A percentile compares a stretch with the other conserved stretches of the same genome.
Evolutionary conservation across 1,140 invertebrate species (phyloP).

Genomic region (Hetaerina americana): DNA sequence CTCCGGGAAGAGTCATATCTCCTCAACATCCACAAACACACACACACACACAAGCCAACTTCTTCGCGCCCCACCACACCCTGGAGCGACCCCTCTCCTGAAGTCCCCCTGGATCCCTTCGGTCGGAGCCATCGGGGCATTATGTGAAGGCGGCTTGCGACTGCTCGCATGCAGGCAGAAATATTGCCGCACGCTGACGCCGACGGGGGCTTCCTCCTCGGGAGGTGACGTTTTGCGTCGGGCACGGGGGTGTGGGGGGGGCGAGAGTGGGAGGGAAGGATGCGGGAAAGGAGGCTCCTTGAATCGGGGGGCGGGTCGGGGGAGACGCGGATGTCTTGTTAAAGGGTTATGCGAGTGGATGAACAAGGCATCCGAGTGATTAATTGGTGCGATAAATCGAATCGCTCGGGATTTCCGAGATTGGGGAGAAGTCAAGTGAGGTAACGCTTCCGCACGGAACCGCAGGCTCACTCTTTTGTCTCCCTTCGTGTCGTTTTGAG

Average conservation of each 20-base stretch:
- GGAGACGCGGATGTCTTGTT: neutral
- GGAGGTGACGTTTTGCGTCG: neutral
- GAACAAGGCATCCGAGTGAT: neutral
- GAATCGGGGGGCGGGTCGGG: no score
- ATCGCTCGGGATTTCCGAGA: neutral
- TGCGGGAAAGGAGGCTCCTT: no score
- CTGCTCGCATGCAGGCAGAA: neutral
- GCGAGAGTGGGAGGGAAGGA: no score
- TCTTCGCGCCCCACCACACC: neutral
- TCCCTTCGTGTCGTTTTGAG: neutral
- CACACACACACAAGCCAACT: neutral
- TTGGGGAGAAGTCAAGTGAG: neutral
- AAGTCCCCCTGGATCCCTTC: neutral
- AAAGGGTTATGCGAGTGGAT: neutral
- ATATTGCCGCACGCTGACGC: neutral
- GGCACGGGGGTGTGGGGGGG: no score
- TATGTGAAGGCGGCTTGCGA: neutral
- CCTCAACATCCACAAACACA: no score
- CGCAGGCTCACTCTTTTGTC: neutral
- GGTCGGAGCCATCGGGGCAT: neutral
- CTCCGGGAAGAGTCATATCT: no score
- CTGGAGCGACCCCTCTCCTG: neutral
- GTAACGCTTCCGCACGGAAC: neutral
- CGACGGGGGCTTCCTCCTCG: no score
- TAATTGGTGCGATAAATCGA: neutral